Percentiles rank a stretch among this genome's conserved stretches.
Conservation (phyloP, 2,113 vertebrate genomes). For the Otus sunia region DNA sequence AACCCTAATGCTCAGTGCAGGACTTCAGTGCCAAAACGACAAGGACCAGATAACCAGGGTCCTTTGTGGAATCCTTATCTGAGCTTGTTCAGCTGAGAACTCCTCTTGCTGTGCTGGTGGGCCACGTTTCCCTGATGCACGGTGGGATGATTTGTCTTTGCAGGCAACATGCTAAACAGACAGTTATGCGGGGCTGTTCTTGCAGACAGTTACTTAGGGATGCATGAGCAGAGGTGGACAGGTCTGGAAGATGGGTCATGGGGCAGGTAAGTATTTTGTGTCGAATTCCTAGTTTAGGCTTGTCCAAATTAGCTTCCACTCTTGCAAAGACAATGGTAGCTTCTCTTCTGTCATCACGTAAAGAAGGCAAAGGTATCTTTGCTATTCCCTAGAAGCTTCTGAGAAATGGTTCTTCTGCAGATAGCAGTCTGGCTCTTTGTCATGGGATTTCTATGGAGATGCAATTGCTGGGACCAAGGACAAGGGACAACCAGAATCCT, state of each 20-base stretch:
- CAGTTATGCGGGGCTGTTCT: neutral
- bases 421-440: neutral
- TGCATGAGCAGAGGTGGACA: neutral
- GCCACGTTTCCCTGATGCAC: neutral
- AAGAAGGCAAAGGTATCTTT: neutral
- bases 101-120: neutral
- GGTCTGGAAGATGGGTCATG: neutral
- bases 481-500: neutral
- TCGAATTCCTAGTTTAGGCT: neutral
- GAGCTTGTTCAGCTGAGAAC: neutral
- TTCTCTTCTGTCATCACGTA: neutral
- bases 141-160: neutral
- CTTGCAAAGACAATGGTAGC: neutral
- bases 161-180: neutral
- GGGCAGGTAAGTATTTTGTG: neutral
- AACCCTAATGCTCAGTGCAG: neutral
- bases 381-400: neutral
- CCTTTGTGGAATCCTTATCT: slow-evolving; percentile 23
- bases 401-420: neutral
- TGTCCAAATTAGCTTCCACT: neutral
- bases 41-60: neutral
- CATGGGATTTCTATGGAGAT: neutral
- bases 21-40: neutral
- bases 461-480: neutral
- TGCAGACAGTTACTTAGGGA: neutral